phyloP scores from a whole-genome alignment of 2,888 invertebrate genomes.

The Nowickia ferox region DNA sequence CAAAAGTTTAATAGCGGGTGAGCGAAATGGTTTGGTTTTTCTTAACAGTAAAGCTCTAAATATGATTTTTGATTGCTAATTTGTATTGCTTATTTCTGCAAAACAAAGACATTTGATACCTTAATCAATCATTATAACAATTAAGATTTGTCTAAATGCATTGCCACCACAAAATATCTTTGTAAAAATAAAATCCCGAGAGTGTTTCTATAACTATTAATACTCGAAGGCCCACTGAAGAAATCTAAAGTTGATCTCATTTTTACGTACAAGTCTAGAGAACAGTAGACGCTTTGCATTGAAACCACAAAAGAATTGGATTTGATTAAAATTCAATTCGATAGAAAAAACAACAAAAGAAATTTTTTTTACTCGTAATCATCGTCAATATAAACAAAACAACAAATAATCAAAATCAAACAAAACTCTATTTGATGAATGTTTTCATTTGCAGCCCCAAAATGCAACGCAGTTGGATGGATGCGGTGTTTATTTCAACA shows the following conservation, averaged over 20 bases:
- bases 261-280: background rate
- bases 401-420: conserved; percentile 24
- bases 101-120: background rate
- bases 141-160: background rate
- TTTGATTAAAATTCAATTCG: conserved; percentile 23
- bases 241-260: background rate
- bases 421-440: background rate
- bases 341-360: background rate
- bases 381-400: conserved; percentile 39
- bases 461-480: background rate
- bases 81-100: too few relatives aligned
- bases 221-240: background rate
- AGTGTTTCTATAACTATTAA: background rate
- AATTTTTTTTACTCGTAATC: background rate
- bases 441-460: background rate
- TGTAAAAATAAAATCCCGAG: background rate
- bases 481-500: conserved; percentile 1
- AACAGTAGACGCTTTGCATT: background rate
- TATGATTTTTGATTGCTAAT: too few relatives aligned
- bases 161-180: conserved; percentile 12
- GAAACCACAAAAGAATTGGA: conserved; percentile 43
- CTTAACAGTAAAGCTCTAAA: too few relatives aligned
- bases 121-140: background rate
- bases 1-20: too few relatives aligned
- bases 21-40: too few relatives aligned